Base-by-base conservation (phyloP, 2,113 vertebrate genomes). In the Tautogolabrus adspersus region DNA sequence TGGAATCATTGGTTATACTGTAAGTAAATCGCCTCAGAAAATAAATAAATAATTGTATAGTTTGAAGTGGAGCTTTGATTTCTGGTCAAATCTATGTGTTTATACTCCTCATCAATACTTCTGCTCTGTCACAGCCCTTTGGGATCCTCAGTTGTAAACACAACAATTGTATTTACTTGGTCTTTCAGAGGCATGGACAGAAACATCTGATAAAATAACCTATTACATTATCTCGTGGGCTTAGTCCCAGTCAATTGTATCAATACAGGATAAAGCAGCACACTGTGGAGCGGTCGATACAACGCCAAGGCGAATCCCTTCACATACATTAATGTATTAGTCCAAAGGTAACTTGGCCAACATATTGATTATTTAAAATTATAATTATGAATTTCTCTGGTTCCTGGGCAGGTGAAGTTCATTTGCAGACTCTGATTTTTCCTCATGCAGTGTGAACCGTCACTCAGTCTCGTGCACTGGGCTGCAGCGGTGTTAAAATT, bases 401-500 rank as follows among this genome's bases (percentile, higher is more conserved):
- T 66, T 55, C 5, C 46, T 58, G 12, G 19, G 46, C 10, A 51
- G 18, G 15, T 46, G 34, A 66, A 74, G 51, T 61, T 72, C 10
- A 15, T 8, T 1, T 21, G 0, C 19, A 66, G 2, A 12, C 58
- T 54, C 58, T 21, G 15, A 15, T 59, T 49, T 40, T 18, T 3
- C 34, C 49, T 67, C 68, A 23, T 54, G 21, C 61, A 55, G 38
- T 5, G 23, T 8, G 15, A 23, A 10, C 30, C 18, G 61, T 7
- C 51, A 16, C 46, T 49, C 11, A 63, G 56, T 38, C 62, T 59
- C 21, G 2, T 57, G 59, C 70, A 40, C 5, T 47, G 73, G 75
- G 51, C 86, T 84, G 89, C 89, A 87, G 80, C 38, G 77, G 7
- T 30, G 82, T 90, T 91, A 89, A 89, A 55, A 90, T 90, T 87